A percentile compares a stretch with the other conserved stretches of the same genome.
These are phyloP conservation scores for Nannobrachium achirus DNA, from an alignment of 2,113 vertebrate species.

Conservation along the genomic window DNA sequence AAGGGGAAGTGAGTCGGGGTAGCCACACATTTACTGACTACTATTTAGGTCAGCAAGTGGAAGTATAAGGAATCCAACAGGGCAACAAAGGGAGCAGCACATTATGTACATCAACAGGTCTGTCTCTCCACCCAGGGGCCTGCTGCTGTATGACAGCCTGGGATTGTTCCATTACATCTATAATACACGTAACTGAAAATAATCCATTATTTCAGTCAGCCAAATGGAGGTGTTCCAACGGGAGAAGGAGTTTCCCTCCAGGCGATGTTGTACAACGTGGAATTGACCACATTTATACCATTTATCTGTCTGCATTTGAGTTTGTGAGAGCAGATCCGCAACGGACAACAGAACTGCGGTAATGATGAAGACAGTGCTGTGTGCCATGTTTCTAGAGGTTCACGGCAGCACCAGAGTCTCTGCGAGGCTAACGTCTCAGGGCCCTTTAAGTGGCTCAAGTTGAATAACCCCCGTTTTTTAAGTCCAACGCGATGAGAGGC, in stretches of 20 bases:
- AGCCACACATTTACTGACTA: neutral
- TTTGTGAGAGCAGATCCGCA: conserved; percentile 5
- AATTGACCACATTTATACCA: neutral
- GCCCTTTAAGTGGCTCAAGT: conserved; percentile 1
- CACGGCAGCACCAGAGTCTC: conserved; percentile 5
- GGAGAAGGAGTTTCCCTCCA: neutral
- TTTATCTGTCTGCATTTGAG: neutral
- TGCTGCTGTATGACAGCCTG: neutral
- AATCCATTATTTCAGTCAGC: neutral
- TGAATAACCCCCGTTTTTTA: conserved; percentile 18
- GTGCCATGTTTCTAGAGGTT: conserved; percentile 8
- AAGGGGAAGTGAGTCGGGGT: too few relatives aligned
- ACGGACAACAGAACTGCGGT: conserved; percentile 11
- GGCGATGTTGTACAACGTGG: neutral
- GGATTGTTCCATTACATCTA: neutral
- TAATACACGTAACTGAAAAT: neutral
- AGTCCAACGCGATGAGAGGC: conserved; percentile 20
- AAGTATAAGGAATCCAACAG: neutral
- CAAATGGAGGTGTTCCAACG: neutral
- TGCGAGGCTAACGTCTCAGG: neutral
- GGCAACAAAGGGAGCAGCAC: neutral
- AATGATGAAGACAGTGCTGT: neutral
- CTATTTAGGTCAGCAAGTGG: neutral
- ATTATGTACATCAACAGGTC: too few relatives aligned
- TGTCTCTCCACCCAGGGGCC: neutral